Evolutionary conservation across 2,888 invertebrate species (phyloP), one percentile per base, ranked within the genome.

Genomic region (Pycnomerus fuliginosus): DNA sequence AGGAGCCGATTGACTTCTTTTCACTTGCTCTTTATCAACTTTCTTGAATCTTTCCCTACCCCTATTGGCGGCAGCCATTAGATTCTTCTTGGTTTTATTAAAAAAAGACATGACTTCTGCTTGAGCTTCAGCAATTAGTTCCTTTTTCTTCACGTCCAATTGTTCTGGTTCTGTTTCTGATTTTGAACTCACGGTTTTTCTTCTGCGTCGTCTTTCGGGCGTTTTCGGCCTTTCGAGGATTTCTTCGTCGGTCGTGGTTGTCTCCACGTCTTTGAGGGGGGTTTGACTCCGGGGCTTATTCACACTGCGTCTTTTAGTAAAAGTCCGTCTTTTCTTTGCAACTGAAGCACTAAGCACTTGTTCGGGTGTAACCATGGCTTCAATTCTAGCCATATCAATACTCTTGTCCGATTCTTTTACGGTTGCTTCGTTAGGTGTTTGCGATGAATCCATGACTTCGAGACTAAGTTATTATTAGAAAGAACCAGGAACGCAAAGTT

Each of bases 251-350:
- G 43, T 74, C 68, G 44, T 56, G 22, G 60, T 59, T 11, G 48
- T 32, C 5, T 20, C 52, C 3, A 52, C 33, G 39, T 77, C 76
- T 29, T 80, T 76, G 10, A 77, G 75, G 20, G 85, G 84, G 4
- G 84, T 82, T 31, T 80, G 80, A 45, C 84, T 84, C 52, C 84
- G n/a, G n/a, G n/a, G 80, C 25, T 15, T 22, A 37, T 73, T 73
- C 40, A 73, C 71, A 41, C 74, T 73, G 5, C 79, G 73, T 50
- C 77, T 80, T 60, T 79, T 80, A 0, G 80, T 78, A 25, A 82
- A 69, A 51, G 79, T 80, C 48, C 85, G 76, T 31, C 84, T 76
- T 56, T 80, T 80, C 39, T 81, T 76, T 24, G 74, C 71, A 36
- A 80, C 71, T 11, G 78, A 74, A 64, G 79, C 77, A 62, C 71